These are phyloP conservation scores for Brachypteracias leptosomus DNA, from an alignment of 2,113 vertebrate genomes.

Conservation along the genomic window DNA sequence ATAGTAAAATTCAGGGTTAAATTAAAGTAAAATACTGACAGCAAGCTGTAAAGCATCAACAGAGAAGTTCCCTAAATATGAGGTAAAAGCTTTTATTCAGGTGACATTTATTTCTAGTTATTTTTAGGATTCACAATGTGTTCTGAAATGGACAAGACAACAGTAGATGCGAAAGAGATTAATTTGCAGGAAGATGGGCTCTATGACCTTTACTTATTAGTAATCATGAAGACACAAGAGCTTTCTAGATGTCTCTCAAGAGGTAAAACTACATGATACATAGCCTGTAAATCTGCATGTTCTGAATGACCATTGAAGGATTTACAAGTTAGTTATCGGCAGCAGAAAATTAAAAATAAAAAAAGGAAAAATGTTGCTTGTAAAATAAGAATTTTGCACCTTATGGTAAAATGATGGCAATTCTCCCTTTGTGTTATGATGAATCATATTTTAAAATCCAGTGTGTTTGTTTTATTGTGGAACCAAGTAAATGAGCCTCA, in stretches of 20 bases:
- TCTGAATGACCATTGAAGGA: neutral
- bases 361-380: neutral
- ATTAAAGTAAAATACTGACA: neutral
- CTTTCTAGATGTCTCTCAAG: neutral
- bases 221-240: neutral
- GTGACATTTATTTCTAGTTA: neutral
- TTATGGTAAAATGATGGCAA: neutral
- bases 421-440: neutral
- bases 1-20: neutral
- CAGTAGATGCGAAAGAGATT: neutral
- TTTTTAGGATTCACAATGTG: neutral
- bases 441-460: neutral
- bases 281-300: neutral
- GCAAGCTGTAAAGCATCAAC: neutral
- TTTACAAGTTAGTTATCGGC: neutral
- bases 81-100: neutral
- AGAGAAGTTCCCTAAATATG: neutral
- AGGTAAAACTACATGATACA: neutral
- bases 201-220: neutral
- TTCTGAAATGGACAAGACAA: neutral
- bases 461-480: neutral
- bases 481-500: neutral
- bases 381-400: neutral
- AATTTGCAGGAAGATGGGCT: neutral
- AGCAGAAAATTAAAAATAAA: neutral